These are phyloP conservation scores for Aulostomus chinensis DNA, from an alignment of 2,797 vertebrate genomes.

Conservation along the genomic window DNA sequence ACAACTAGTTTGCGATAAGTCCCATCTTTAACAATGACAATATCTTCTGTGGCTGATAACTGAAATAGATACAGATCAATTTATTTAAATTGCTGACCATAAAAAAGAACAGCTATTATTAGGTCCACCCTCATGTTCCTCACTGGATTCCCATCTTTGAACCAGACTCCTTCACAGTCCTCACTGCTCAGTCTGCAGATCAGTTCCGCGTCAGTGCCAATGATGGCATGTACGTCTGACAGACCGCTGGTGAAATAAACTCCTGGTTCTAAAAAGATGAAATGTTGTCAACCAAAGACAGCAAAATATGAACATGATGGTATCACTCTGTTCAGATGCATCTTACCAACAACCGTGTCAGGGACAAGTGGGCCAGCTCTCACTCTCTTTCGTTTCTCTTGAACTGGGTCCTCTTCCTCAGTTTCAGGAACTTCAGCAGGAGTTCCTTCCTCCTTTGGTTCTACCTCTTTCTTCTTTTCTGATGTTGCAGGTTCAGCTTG, in stretches of 20 bases:
- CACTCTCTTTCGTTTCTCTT: constrained; percentile 67
- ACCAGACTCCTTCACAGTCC: constrained; percentile 83
- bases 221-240: constrained; percentile 73
- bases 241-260: constrained; percentile 82
- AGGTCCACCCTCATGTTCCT: background rate
- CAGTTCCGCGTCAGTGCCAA: constrained; percentile 79
- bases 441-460: constrained; percentile 17
- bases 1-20: constrained; percentile 79
- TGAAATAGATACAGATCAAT: constrained; percentile 54
- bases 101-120: background rate
- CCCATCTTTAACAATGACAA: constrained; percentile 80
- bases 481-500: constrained; percentile 2
- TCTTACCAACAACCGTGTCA: constrained; percentile 74
- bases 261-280: constrained; percentile 60
- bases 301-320: background rate
- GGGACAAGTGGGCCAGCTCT: constrained; percentile 71
- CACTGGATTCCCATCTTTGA: constrained; percentile 88
- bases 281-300: background rate
- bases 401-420: constrained; percentile 31
- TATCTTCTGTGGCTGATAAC: constrained; percentile 78
- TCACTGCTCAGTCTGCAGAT: constrained; percentile 82
- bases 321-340: background rate
- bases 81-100: background rate
- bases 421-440: constrained; percentile 3
- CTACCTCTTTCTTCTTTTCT: background rate